A percentile compares a stretch with the other conserved stretches of the same genome.
Conservation (phyloP, 2,113 vertebrate genomes). For the Gnathonemus longibarbis region DNA sequence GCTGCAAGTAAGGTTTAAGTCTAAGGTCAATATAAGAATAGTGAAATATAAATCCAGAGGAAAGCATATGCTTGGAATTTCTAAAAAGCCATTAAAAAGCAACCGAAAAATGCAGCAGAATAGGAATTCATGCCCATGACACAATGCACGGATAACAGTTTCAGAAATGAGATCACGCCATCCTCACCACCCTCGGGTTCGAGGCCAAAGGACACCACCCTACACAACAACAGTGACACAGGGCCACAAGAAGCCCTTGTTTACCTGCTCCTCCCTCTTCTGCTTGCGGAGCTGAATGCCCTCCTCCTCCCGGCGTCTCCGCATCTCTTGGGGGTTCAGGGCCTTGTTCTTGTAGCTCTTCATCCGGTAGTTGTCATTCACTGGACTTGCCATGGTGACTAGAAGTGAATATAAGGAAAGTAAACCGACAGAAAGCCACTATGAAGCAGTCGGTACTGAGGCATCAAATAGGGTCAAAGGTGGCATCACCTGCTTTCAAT, state of each 20-base stretch:
- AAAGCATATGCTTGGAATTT: neutral
- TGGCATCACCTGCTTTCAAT: neutral
- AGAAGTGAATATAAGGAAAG: neutral
- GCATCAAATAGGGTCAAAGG: neutral
- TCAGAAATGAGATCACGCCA: neutral
- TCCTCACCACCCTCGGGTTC: neutral
- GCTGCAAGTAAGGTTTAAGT: conserved; percentile 49
- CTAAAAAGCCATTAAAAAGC: neutral
- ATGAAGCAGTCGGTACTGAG: neutral
- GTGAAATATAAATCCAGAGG: neutral
- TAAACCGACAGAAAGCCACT: neutral
- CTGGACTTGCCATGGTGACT: conserved; percentile 79
- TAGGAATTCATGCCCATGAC: neutral
- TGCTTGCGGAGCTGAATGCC: conserved; percentile 88
- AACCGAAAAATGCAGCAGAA: neutral
- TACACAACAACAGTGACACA: neutral
- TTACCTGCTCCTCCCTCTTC: conserved; percentile 86
- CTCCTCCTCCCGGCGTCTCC: conserved; percentile 83
- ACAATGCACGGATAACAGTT: neutral
- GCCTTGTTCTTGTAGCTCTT: conserved; percentile 94
- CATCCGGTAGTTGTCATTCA: conserved; percentile 81
- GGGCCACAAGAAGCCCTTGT: neutral
- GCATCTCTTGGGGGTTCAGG: conserved; percentile 88
- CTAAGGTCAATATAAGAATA: neutral
- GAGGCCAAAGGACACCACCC: neutral